phyloP scores from a whole-genome alignment of 2,797 vertebrate species.

The Melanotaenia boesemani region DNA sequence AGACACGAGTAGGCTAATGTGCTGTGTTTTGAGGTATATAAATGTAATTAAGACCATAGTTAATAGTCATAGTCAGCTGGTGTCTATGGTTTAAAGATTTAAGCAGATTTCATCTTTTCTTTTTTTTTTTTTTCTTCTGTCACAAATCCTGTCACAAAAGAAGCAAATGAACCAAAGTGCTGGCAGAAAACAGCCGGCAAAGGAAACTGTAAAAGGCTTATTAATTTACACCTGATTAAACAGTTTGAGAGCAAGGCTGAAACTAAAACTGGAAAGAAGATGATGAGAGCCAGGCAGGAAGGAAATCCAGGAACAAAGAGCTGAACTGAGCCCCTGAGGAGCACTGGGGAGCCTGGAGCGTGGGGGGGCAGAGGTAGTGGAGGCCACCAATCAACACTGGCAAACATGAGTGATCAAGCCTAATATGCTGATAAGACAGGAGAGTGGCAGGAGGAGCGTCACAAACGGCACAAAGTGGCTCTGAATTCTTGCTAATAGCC shows the following conservation, averaged over 20 bases:
- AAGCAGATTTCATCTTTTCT: too few relatives aligned
- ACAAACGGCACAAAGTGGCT: neutral
- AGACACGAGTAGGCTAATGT: too few relatives aligned
- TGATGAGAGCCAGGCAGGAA: slow-evolving; percentile 12
- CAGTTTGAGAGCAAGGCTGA: neutral
- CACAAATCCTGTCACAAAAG: too few relatives aligned
- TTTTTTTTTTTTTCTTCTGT: neutral
- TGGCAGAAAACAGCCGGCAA: neutral
- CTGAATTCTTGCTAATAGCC: neutral
- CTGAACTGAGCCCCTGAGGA: slow-evolving; percentile 8
- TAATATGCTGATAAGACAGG: neutral
- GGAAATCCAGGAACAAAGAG: neutral
- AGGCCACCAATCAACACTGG: neutral
- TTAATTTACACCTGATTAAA: slow-evolving; percentile 17
- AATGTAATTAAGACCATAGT: too few relatives aligned
- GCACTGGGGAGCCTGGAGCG: neutral
- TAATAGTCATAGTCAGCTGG: too few relatives aligned
- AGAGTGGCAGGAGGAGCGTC: neutral
- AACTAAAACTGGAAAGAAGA: neutral
- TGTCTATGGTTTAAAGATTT: too few relatives aligned
- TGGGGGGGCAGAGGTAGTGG: neutral
- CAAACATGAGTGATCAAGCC: neutral
- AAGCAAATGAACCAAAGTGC: too few relatives aligned
- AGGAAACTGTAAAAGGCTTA: neutral
- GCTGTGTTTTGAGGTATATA: too few relatives aligned